phyloP scores from a whole-genome alignment of 1,140 invertebrate species.

The Fopius arisanus region DNA sequence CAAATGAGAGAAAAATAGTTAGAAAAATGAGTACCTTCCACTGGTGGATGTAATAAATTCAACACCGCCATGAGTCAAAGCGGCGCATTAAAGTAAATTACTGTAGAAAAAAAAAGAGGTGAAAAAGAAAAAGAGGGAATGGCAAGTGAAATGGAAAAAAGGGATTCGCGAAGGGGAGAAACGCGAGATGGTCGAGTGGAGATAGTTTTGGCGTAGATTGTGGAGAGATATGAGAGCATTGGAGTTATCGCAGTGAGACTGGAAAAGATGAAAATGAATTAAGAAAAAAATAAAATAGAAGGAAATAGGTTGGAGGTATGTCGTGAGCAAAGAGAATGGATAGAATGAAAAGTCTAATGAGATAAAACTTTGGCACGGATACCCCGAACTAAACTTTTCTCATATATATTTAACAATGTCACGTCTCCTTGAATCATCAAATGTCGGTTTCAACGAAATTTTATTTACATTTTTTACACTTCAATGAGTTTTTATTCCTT shows the following conservation, averaged over 20 bases:
- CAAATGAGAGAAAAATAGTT: neutral
- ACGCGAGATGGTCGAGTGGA: conserved; percentile 8
- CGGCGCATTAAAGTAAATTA: conserved; percentile 24
- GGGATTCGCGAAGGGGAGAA: neutral
- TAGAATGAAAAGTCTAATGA: neutral
- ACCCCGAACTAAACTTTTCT: neutral
- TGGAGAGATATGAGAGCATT: conserved; percentile 11
- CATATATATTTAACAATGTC: conserved; percentile 12
- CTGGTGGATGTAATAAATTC: conserved; percentile 14
- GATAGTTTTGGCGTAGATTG: conserved; percentile 17
- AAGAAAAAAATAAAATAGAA: neutral
- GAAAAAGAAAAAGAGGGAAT: neutral
- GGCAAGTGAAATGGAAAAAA: neutral
- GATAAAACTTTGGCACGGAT: conserved; percentile 6
- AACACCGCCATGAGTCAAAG: neutral
- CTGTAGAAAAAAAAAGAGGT: neutral
- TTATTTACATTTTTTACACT: neutral
- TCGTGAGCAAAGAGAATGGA: neutral
- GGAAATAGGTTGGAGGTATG: neutral
- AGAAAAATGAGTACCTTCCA: neutral
- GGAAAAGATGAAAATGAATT: conserved; percentile 1
- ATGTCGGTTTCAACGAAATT: neutral
- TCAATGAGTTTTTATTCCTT: neutral
- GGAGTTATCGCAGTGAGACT: neutral
- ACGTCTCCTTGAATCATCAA: neutral